Base-by-base conservation (phyloP, 2,888 invertebrate genomes). In the Drosophila niveifrons region DNA sequence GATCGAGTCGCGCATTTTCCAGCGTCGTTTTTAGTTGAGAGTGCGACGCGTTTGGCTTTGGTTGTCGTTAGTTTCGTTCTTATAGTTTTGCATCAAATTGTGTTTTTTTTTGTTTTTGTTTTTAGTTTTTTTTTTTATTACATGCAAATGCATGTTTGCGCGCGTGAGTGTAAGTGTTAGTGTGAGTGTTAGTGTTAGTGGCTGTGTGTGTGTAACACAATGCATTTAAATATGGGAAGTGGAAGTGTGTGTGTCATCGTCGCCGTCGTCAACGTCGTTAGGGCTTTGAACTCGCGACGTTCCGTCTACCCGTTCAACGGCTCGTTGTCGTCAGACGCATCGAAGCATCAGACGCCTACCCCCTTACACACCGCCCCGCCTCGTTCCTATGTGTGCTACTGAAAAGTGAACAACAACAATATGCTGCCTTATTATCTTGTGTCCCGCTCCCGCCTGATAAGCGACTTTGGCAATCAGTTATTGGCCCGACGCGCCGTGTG, bases 1-100 rank as follows among this genome's bases (percentile, higher is more conserved):
- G 89, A 88, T 83, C 87, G 70, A 15, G 52, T 46, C 66, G 36
- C 48, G 34, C 47, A 75, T 81, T 83, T 85, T 79, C 76, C 82
- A 41, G 52, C 31, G 51, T 67, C 28, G n/a, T 7, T 48, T 55
- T 79, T 87, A 79, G 84, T 87, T 83, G 70, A 71, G 66, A 67
- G 66, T 51, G 66, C 51, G 70, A 55, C 70, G 74, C 71, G 78
- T 63, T 71, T 59, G 72, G 66, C 66, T 81, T 69, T 83, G 79
- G 83, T 75, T 67, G 75, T 66, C 70, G 74, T 66, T 72, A 65
- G 82, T 72, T 67, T 72, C 13, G 66, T 66, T 44, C n/a, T 11
- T 15, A 41, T 29, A 17, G 13, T 43, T 43, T 13, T 15, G 29
- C 10, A 29, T 17, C 6, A 23, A 23, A n/a, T n/a, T n/a, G n/a